A percentile compares a stretch with the other conserved stretches of the same genome.
Evolutionary conservation across 2,113 vertebrate genomes (phyloP).

Genomic region (Malurus alboscapulatus): DNA sequence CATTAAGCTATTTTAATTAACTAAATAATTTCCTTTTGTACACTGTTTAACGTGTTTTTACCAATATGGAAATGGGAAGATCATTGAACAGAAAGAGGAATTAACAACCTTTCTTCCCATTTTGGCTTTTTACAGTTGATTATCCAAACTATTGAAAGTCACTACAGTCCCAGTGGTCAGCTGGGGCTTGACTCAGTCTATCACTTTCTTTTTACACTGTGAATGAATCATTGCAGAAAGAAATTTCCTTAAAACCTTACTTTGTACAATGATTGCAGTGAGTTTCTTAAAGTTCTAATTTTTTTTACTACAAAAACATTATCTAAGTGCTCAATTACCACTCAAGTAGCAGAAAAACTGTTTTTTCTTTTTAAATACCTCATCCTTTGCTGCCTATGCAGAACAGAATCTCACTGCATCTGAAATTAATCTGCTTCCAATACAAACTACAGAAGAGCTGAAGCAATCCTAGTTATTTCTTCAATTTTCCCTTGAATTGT

Average conservation of each 20-base stretch:
- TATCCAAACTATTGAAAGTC: neutral
- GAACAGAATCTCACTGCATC: neutral
- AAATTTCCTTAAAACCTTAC: neutral
- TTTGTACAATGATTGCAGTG: neutral
- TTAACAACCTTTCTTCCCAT: neutral
- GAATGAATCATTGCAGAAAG: neutral
- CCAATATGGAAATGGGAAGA: conserved; percentile 14
- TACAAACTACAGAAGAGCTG: neutral
- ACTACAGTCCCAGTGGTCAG: neutral
- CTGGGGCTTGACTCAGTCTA: neutral
- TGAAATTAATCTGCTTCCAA: neutral
- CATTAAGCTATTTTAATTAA: conserved; percentile 32
- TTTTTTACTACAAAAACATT: neutral
- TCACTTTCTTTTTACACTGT: neutral
- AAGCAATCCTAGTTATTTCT: neutral
- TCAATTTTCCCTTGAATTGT: neutral
- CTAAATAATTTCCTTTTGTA: neutral
- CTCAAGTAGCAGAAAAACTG: neutral
- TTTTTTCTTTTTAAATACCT: neutral
- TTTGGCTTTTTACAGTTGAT: neutral
- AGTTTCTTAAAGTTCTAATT: neutral
- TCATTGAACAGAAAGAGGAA: neutral
- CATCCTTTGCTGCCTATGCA: neutral
- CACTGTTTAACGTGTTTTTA: conserved; percentile 1
- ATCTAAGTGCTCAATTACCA: neutral